Conservation (phyloP, 2,797 vertebrate genomes). For the Chromobotia macracanthus region DNA sequence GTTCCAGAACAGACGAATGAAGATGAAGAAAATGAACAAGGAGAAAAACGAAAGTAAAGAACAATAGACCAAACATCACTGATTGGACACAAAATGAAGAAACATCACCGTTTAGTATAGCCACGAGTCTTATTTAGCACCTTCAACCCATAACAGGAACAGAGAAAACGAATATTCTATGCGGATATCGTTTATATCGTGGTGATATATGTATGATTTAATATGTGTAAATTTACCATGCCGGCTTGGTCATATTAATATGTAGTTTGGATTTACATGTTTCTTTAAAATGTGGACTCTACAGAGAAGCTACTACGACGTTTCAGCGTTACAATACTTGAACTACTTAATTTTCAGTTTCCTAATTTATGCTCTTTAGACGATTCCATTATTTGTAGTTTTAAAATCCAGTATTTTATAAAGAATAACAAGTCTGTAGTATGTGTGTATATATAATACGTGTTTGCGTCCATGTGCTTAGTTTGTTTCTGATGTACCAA, state of each 20-base stretch:
- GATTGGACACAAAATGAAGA: slow-evolving; percentile 44
- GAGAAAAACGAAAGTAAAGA: slow-evolving; percentile 93
- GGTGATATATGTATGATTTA: slow-evolving; percentile 33
- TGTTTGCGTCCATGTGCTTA: slow-evolving; percentile 73
- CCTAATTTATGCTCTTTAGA: slow-evolving; percentile 82
- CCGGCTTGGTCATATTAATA: slow-evolving; percentile 41
- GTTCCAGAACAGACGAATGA: slow-evolving; percentile 99
- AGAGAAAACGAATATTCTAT: slow-evolving; percentile 9
- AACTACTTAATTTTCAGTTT: slow-evolving; percentile 72
- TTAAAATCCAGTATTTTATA: slow-evolving; percentile 86
- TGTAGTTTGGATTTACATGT: slow-evolving; percentile 73
- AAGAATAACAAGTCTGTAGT: slow-evolving; percentile 75
- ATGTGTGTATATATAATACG: slow-evolving; percentile 42
- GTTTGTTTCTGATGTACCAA: slow-evolving; percentile 80
- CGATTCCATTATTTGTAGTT: slow-evolving; percentile 71
- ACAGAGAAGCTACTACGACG: slow-evolving; percentile 64
- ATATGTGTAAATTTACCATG: slow-evolving; percentile 49
- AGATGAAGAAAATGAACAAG: slow-evolving; percentile 99
- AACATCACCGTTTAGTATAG: slow-evolving; percentile 19
- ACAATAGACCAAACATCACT: slow-evolving; percentile 70
- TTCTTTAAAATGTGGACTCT: slow-evolving; percentile 61
- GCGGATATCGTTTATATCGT: neutral
- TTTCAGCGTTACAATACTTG: slow-evolving; percentile 77
- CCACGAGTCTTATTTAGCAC: slow-evolving; percentile 27
- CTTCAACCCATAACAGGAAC: slow-evolving; percentile 33